These are phyloP conservation scores for Hippocampus guttulatus DNA, from an alignment of 2,113 vertebrate genomes.

Conservation along the genomic window DNA sequence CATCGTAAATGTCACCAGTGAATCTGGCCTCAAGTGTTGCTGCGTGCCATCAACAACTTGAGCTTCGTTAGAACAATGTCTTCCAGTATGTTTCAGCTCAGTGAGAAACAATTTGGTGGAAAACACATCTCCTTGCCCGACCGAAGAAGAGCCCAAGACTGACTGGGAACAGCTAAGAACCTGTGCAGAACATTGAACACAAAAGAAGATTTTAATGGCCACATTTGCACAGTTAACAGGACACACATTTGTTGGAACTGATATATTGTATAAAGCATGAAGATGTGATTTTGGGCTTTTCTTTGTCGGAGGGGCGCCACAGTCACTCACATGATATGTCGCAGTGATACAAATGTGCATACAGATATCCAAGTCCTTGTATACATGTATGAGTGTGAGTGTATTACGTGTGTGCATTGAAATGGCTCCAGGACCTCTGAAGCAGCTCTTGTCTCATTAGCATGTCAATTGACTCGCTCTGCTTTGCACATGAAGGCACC, in stretches of 20 bases:
- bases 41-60: conserved; percentile 49
- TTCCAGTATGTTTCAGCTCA: conserved; percentile 6
- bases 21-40: conserved; percentile 71
- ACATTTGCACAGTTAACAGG: neutral
- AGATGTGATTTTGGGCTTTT: too few relatives aligned
- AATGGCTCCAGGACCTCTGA: conserved; percentile 68
- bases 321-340: too few relatives aligned
- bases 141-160: neutral
- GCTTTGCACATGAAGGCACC: conserved; percentile 82
- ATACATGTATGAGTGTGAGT: conserved; percentile 11
- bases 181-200: neutral
- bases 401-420: conserved; percentile 20
- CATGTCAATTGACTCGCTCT: conserved; percentile 84
- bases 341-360: conserved; percentile 17
- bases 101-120: conserved; percentile 1
- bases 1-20: conserved; percentile 75
- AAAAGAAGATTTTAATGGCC: neutral
- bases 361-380: conserved; percentile 18
- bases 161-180: too few relatives aligned
- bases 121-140: conserved; percentile 4
- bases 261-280: neutral
- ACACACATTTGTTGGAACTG: neutral
- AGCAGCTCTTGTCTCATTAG: conserved; percentile 81
- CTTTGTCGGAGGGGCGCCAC: too few relatives aligned
- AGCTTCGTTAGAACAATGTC: conserved; percentile 30